Evolutionary conservation across 2,797 vertebrate genomes (phyloP), one percentile per base, ranked within the genome.

Genomic region (Chaetodon trifasciatus): DNA sequence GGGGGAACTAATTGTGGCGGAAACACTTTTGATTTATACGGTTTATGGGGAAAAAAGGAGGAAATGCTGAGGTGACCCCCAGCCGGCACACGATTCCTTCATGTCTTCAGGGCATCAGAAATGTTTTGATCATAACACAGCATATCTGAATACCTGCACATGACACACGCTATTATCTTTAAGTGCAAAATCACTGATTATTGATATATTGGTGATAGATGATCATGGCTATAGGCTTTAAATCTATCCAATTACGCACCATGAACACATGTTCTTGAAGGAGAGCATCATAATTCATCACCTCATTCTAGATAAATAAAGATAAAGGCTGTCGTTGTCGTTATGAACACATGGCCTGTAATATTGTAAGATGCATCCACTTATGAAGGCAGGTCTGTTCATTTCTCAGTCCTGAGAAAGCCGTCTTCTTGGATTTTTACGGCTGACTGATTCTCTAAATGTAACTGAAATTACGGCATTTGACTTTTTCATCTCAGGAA

Each of bases 11-110:
- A 49, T 28, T 47, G 44, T 53, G 16, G 24, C 28, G 42, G 55
- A 60, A 44, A 21, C 61, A 72, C 61, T n/a, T 60, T 42, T 53
- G 24, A 76, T 76, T 79, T 55, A 5, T 64, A 46, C 17, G 24
- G 13, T 71, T 58, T 61, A 32, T 9, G 16, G 11, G 32, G 28
- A 12, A 46, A 50, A 44, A 21, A 5, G 35, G 49, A 61, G 19
- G 53, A 65, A 60, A 65, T 49, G 28, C 10, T 13, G 44, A 69
- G 23, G 35, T 52, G 28, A 63, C n/a, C 67, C 47, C 6, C 28
- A 23, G 7, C 4, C 73, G 70, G 5, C 35, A 19, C 10, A 3
- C 40, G 44, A 15, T 61, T 69, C 44, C 10, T 46, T 8, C 28
- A 19, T 53, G 37, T 44, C 40, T 70, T 70, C 28, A 40, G 10